Evolutionary conservation across 2,113 vertebrate species (phyloP), one percentile per base, ranked within the genome.

Genomic region (Scomber colias): DNA sequence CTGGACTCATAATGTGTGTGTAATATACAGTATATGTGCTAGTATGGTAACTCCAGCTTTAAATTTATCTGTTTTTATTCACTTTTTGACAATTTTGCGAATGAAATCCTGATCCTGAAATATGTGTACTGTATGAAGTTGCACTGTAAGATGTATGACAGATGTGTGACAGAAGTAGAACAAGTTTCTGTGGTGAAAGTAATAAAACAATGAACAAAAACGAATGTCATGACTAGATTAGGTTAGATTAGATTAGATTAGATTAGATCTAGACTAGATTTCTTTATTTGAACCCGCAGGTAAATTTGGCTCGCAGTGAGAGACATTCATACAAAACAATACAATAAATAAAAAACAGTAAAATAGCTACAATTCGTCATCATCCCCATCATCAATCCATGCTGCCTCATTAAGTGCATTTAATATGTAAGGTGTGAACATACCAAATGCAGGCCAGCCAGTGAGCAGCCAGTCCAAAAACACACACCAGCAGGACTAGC

Each of bases 381-480:
- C n/a, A n/a, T n/a, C n/a, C n/a, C n/a, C n/a, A n/a, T n/a, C n/a
- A n/a, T n/a, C n/a, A n/a, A n/a, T n/a, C n/a, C n/a, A n/a, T n/a
- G n/a, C n/a, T n/a, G n/a, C n/a, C n/a, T n/a, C n/a, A n/a, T n/a
- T n/a, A n/a, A n/a, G n/a, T n/a, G n/a, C n/a, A n/a, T n/a, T n/a
- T n/a, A n/a, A n/a, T n/a, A n/a, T n/a, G n/a, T n/a, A n/a, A n/a
- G n/a, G n/a, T n/a, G 35, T 35, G 35, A 40, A 74, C 87, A 0
- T 88, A 94, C 98, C 98, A 99, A 87, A 99, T 99, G 92, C 98
- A 99, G 89, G 98, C 98, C 84, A 99, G 91, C 98, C 98, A 99
- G 85, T 99, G 98, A 15, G 98, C 98, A 0, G 98, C 98, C 72
- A 99, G 93, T 6, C 98, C 97, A n/a, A 99, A 99, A 27, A 99